Base-by-base conservation (phyloP, 1,140 invertebrate species). In the Psilanteris sp. region DNA sequence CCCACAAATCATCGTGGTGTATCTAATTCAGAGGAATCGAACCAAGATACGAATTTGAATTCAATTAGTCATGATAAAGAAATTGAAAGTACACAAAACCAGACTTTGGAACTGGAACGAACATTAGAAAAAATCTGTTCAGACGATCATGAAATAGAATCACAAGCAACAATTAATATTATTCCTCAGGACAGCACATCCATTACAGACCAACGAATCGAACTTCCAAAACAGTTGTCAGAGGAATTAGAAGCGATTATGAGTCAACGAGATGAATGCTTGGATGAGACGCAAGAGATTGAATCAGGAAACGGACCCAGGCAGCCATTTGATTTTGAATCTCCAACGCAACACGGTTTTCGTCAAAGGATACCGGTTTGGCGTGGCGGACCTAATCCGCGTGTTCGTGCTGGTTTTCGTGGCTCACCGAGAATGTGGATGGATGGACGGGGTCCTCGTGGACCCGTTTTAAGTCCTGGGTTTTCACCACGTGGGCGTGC, bases 401-500 rank as follows among this genome's bases (percentile, higher is more conserved):
- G 81, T 7, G 48, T 77, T 7, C 73, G 84, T 22, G 76, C 76
- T 44, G 67, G 78, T 2, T 84, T 85, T 11, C 81, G 84, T 2
- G 82, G 85, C 3, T 80, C 81, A 2, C 82, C 83, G 1, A 80
- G 87, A 3, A 83, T 85, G 0, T 88, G 87, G 87, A 79, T 82
- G 27, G 86, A 87, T 4, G 78, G 83, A 41, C 83, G 84, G 0
- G 81, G 83, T 0, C 82, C 80, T 4, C 72, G 85, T 0, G 84
- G 80, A 9, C 57, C 10, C 10, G 66, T 64, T 13, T 26, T 71
- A 4, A 54, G 66, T 16, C 31, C 15, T 1, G 41, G 34, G 7
- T 74, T 66, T 5, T 59, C 78, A 1, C 79, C 81, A 0, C 76
- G 86, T 27, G 83, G 81, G 6, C 81, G 85, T 3, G 78, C 81